A percentile compares a stretch with the other conserved stretches of the same genome.
Evolutionary conservation across 37 sponge, comb jelly and placozoan species (phyloP).

Genomic region (Cliona cf. orientalis): DNA sequence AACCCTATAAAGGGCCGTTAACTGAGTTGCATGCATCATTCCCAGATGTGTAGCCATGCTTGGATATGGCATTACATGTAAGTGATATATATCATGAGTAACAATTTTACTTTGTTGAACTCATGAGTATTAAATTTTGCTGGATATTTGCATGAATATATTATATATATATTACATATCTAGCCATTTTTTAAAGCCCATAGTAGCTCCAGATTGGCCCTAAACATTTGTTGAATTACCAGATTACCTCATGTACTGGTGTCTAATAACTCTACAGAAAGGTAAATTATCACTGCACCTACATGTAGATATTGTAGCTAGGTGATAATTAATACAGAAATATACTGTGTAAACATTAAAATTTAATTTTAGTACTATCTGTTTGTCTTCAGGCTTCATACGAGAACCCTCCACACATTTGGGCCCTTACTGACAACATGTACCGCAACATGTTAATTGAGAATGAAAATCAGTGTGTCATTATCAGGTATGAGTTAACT

Average conservation of each 20-base stretch:
- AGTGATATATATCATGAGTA: no score
- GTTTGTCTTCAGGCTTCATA: conserved; percentile 95
- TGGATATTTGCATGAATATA: no score
- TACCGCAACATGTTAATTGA: conserved; percentile 98
- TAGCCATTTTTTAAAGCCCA: no score
- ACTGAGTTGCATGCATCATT: no score
- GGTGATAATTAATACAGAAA: not conserved
- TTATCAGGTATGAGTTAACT: conserved; percentile 79
- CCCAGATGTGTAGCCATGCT: no score
- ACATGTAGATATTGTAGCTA: not conserved
- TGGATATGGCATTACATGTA: no score
- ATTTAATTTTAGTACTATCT: conserved; percentile 3
- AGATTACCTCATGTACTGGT: not conserved
- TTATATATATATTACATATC: no score
- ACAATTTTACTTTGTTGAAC: no score
- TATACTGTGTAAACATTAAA: conserved; percentile 9
- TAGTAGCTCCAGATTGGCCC: no score
- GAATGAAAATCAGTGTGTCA: conserved; percentile 97
- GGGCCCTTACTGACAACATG: conserved; percentile 97
- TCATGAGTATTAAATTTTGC: no score
- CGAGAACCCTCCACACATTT: conserved; percentile 98
- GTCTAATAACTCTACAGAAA: not conserved
- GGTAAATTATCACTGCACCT: not conserved
- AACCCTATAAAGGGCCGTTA: no score
- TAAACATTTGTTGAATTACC: not conserved